Conservation (phyloP, 2,113 vertebrate species). For the Pagrus major region DNA sequence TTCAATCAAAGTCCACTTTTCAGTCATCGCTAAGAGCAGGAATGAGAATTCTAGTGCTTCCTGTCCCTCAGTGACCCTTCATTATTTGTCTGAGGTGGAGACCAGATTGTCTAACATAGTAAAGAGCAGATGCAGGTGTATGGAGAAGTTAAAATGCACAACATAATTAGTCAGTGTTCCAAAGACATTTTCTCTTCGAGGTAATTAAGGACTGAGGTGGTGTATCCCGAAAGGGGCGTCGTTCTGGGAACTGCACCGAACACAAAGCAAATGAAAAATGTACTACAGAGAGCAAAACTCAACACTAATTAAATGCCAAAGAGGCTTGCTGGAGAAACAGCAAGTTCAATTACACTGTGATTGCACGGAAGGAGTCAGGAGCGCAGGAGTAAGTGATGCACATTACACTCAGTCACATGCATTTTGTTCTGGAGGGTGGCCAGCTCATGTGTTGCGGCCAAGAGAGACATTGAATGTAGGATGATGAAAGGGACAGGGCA, state of each 20-base stretch:
- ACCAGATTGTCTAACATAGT: neutral
- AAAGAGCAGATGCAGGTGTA: neutral
- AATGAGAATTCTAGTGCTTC: neutral
- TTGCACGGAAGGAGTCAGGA: neutral
- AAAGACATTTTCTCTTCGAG: neutral
- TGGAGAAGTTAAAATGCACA: neutral
- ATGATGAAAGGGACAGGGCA: neutral
- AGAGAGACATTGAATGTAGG: neutral
- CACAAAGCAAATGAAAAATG: slow-evolving; percentile 32
- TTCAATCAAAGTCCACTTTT: neutral
- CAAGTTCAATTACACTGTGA: slow-evolving; percentile 14
- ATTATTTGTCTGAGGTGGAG: neutral
- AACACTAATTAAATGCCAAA: slow-evolving; percentile 44
- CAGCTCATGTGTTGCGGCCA: neutral
- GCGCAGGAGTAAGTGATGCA: neutral
- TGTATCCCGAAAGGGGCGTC: neutral
- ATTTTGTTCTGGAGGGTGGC: neutral
- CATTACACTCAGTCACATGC: neutral
- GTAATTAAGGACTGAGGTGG: slow-evolving; percentile 31
- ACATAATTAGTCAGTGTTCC: slow-evolving; percentile 16
- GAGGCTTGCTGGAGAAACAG: slow-evolving; percentile 14
- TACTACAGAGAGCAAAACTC: slow-evolving; percentile 3
- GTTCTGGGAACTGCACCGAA: neutral
- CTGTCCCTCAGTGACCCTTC: neutral
- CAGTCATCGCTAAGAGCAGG: neutral